Conservation (phyloP, 2,888 invertebrate species). For the Hemicrepidius hirtus region DNA sequence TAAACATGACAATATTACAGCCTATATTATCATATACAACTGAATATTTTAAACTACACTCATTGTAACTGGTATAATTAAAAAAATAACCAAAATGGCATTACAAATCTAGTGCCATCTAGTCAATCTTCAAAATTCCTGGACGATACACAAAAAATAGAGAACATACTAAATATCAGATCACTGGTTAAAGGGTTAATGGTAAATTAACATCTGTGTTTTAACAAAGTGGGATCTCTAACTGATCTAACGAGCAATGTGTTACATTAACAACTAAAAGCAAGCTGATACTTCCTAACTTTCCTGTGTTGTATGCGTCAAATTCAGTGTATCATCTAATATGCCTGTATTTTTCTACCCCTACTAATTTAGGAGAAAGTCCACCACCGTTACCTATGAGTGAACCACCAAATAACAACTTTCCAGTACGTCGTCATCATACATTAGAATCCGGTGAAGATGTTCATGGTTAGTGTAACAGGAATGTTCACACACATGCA, state of each 20-base stretch:
- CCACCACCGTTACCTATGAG: conserved; percentile 77
- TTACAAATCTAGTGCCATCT: no score
- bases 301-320: conserved; percentile 2
- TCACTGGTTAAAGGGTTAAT: no score
- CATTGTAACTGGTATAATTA: no score
- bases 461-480: conserved; percentile 68
- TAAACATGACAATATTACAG: no score
- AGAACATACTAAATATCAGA: no score
- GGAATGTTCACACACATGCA: conserved; percentile 7
- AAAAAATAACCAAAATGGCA: no score
- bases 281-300: conserved; percentile 11
- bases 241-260: not conserved
- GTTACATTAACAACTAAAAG: not conserved
- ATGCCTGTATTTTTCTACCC: conserved; percentile 23
- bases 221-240: not conserved
- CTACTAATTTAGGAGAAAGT: conserved; percentile 72
- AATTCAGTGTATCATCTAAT: conserved; percentile 16
- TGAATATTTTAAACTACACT: no score
- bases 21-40: no score
- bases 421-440: conserved; percentile 63
- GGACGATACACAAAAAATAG: no score
- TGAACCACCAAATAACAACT: conserved; percentile 73
- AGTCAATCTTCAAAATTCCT: no score
- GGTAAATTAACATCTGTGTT: not conserved
- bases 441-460: conserved; percentile 67